Evolutionary conservation across 1,140 invertebrate genomes (phyloP).

Genomic region (Dryas iulia): DNA sequence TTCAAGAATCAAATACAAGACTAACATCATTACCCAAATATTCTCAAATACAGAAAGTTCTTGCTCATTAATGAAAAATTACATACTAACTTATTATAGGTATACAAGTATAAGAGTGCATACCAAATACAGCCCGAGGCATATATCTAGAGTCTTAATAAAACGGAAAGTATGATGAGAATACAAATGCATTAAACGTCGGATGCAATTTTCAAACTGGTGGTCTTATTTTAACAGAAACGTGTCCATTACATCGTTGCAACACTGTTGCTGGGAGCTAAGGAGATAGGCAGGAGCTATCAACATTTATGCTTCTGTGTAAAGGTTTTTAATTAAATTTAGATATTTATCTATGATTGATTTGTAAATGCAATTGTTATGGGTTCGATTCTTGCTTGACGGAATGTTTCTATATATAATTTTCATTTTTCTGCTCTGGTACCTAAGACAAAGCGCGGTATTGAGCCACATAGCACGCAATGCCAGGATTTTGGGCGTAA

Average conservation of each 20-base stretch:
- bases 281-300: not conserved
- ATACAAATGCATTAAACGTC: not conserved
- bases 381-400: too few species aligned
- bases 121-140: not conserved
- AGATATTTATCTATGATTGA: too few species aligned
- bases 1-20: too few species aligned
- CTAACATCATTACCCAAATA: too few species aligned
- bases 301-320: not conserved
- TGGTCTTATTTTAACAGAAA: slow-evolving; percentile 5
- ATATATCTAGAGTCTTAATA: not conserved
- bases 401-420: too few species aligned
- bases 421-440: too few species aligned
- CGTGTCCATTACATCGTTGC: slow-evolving; percentile 1
- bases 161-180: not conserved
- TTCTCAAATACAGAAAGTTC: too few species aligned
- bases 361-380: too few species aligned
- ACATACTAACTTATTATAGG: not conserved
- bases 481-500: too few species aligned
- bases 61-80: not conserved
- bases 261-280: not conserved
- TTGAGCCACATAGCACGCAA: too few species aligned
- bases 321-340: not conserved
- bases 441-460: too few species aligned
- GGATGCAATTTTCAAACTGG: slow-evolving; percentile 3
- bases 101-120: not conserved